A percentile compares a stretch with the other conserved stretches of the same genome.
These are phyloP conservation scores for Melanostigma gelatinosum DNA, from an alignment of 2,113 vertebrate genomes.

Conservation along the genomic window DNA sequence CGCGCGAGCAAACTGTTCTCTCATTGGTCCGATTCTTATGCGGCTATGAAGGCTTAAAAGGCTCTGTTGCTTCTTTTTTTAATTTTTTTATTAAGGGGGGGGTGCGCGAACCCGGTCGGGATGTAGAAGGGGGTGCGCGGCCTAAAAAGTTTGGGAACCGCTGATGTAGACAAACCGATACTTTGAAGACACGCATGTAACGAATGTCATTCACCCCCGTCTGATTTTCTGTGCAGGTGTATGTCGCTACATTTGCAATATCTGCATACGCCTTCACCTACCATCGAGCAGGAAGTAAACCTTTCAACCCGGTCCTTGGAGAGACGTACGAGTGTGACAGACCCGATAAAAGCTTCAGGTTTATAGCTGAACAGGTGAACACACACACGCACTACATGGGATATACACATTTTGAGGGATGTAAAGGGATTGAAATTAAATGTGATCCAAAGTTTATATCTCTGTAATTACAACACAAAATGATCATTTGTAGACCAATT, in stretches of 20 bases:
- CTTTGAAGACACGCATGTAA: not conserved
- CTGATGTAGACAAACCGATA: not conserved
- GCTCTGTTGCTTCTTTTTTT: too few relatives aligned
- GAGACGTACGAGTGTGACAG: constrained; percentile 94
- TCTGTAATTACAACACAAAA: not conserved
- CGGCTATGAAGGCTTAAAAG: too few relatives aligned
- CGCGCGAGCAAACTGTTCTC: too few relatives aligned
- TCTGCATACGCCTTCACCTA: constrained; percentile 92
- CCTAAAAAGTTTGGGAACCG: too few relatives aligned
- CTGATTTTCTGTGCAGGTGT: constrained; percentile 83
- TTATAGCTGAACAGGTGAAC: constrained; percentile 94
- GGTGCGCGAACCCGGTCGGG: too few relatives aligned
- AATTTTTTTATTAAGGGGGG: too few relatives aligned
- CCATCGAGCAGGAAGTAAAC: constrained; percentile 94
- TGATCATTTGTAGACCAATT: not conserved
- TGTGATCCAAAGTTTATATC: not conserved
- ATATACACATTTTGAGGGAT: not conserved
- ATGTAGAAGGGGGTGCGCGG: too few relatives aligned
- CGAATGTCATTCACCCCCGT: not conserved
- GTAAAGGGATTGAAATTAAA: not conserved
- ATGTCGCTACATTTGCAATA: constrained; percentile 94
- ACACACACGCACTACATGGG: not conserved
- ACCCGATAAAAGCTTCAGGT: constrained; percentile 92
- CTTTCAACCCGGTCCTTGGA: constrained; percentile 97
- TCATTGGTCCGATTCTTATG: too few relatives aligned